Base-by-base conservation (phyloP, 92 coral and sea anemone species). In the Parazoanthus darwini region DNA sequence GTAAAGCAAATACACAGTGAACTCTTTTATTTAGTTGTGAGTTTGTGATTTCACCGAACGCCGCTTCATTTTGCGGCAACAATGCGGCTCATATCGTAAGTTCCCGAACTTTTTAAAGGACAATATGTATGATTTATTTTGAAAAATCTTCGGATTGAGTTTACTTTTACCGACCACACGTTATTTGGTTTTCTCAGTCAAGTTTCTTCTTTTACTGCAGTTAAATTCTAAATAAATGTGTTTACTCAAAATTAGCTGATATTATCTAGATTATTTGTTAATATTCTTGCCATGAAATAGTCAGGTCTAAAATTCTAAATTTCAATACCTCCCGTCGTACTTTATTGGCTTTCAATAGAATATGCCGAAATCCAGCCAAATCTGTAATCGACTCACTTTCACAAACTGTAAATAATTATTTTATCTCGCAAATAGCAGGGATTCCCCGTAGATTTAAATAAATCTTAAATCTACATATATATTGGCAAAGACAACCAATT, bases 191-290 rank as follows among this genome's bases (percentile, higher is more conserved):
- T 26, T 70, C 70, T 84, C 38, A 44, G 50, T 36, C 48, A 48
- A 48, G 37, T 6, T 44, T 50, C 68, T 83, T 71, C 78, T 26
- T 71, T 16, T 38, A 71, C 66, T 4, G 25, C 26, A 43, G 79
- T 66, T 26, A 68, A 14, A 84, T 46, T 70, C 78, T 43, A 71
- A 84, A 39, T 25, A 56, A 39, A 70, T 25, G 78, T 84, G 50
- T 70, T 71, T 84, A 50, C 79, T 46, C 87, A 72, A 50, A 84
- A 84, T 84, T 84, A 84, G 79, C 67, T 43, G 78, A 84, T 84
- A 15, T 71, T 84, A 84, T 84, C 87, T 71, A 1, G 26, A 26
- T 43, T 84, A 46, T 84, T 84, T 84, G 78, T 44, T 82, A 82
- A 65, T 38, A 39, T 43, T 67, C 44, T 68, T 39, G 58, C 72